Percentiles rank a stretch among this genome's conserved stretches.
phyloP scores from a whole-genome alignment of 2,113 vertebrate species.

The Tinamus guttatus region DNA sequence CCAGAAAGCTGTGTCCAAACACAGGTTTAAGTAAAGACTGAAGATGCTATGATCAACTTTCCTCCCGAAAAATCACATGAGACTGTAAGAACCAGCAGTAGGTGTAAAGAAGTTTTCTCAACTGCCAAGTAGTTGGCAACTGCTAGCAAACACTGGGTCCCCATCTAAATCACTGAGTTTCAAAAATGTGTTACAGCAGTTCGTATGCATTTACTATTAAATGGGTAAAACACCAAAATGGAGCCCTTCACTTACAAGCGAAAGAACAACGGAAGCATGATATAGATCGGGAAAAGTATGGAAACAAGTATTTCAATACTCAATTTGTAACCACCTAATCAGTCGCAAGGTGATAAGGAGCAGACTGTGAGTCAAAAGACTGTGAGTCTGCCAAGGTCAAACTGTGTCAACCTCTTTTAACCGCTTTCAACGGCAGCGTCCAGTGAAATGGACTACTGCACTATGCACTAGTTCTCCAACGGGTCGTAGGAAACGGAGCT shows the following conservation, averaged over 20 bases:
- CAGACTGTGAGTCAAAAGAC: background rate
- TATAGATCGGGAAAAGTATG: background rate
- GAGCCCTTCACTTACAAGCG: background rate
- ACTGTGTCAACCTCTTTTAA: background rate
- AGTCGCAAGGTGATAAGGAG: background rate
- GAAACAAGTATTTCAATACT: background rate
- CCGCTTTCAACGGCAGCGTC: background rate
- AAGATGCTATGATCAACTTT: rapidly evolving
- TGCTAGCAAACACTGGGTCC: background rate
- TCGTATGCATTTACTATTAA: background rate
- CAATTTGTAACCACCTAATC: background rate
- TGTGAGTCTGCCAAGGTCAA: background rate
- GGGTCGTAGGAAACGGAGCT: background rate
- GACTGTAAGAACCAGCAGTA: background rate
- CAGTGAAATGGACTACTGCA: too few relatives aligned
- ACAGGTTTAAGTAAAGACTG: background rate
- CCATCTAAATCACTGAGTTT: background rate
- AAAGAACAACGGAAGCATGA: background rate
- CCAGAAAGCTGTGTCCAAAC: background rate
- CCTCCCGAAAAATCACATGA: background rate
- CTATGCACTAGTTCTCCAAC: background rate
- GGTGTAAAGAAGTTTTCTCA: background rate
- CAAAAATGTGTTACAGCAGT: background rate
- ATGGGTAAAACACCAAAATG: background rate
- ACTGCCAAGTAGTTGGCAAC: background rate